phyloP scores from a whole-genome alignment of 2,797 vertebrate genomes.

The Poecilia gillii region DNA sequence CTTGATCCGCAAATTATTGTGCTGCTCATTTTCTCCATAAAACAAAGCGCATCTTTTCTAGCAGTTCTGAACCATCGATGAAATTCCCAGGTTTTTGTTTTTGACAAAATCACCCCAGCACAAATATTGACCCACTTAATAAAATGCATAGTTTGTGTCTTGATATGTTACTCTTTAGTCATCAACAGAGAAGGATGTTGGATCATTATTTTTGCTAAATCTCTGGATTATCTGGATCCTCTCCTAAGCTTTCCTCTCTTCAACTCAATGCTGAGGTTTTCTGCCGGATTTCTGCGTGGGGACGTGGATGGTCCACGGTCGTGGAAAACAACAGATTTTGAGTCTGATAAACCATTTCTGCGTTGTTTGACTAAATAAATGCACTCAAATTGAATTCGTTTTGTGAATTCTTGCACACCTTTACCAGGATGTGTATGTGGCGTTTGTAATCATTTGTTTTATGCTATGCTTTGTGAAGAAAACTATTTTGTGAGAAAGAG shows the following conservation, averaged over 20 bases:
- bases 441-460: neutral
- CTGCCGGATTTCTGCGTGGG: neutral
- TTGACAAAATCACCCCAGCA: neutral
- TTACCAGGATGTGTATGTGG: neutral
- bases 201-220: neutral
- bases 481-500: neutral
- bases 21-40: neutral
- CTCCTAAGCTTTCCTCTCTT: neutral
- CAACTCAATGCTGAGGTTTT: neutral
- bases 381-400: neutral
- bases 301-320: neutral
- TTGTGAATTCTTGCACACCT: neutral
- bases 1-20: neutral
- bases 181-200: neutral
- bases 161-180: neutral
- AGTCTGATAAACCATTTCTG: neutral
- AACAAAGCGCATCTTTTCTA: neutral
- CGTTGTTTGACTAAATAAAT: neutral
- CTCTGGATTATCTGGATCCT: neutral
- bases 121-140: neutral
- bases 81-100: neutral
- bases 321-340: neutral
- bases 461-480: neutral
- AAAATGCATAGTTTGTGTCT: neutral
- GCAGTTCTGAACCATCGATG: neutral